Base-by-base conservation (phyloP, 1,140 invertebrate species). In the Drosophila equinoxialis region DNA sequence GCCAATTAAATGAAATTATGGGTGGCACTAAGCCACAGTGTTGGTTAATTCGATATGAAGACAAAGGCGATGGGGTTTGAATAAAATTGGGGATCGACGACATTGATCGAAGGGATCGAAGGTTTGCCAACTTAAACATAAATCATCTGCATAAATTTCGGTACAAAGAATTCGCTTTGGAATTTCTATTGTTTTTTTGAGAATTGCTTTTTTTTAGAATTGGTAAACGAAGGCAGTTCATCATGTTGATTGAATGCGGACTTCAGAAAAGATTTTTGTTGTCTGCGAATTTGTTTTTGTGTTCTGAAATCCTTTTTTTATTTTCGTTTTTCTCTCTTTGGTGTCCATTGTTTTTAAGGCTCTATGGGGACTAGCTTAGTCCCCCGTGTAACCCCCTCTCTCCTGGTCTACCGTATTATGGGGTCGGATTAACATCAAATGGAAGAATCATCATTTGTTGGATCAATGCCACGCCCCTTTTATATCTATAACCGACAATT, bases 141-240 rank as follows among this genome's bases (percentile, higher is more conserved):
- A 89, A 89, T 89, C 84, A 89, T 89, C 84, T 89, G 84, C 84
- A 89, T 89, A 89, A 89, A 89, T 51, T 51, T 51, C 10, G 45
- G n/a, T 51, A 39, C 37, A 51, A 51, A 51, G 45, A 51, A 51
- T 89, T 89, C 79, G 68, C 57, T 17, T 66, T 69, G 84, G 84
- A 89, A 89, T 89, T 89, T 89, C 80, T 48, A 84, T 89, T 89
- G 84, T 83, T 72, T 67, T 81, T 65, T 70, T 17, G 17, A 17
- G 17, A 17, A 17, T 17, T 17, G 17, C 17, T 17, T 17, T 17
- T 17, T 74, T 74, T 87, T 76, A 11, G 35, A 10, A 33, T 64
- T 55, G 41, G 48, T 67, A 65, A 68, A 62, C 61, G 83, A 80
- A 61, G 75, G 71, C 81, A 73, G 79, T 86, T 72, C 78, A 83